A percentile compares a stretch with the other conserved stretches of the same genome.
phyloP scores from a whole-genome alignment of 2,888 invertebrate species.

The Julus scanicus region DNA sequence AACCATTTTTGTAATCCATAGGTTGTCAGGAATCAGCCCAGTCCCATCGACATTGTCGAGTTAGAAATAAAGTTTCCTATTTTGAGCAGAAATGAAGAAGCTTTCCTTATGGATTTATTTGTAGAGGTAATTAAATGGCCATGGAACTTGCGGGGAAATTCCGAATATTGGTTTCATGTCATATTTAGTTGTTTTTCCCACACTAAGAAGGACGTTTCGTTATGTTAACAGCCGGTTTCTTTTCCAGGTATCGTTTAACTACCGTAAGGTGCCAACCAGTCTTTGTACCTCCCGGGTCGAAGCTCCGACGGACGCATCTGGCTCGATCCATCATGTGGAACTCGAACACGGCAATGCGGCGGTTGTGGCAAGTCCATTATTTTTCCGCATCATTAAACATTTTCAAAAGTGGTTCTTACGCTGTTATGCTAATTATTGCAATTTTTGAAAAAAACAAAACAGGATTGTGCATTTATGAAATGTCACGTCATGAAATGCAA shows the following conservation, averaged over 20 bases:
- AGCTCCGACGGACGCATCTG: neutral
- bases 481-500: constrained; percentile 53
- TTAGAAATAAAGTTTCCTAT: constrained; percentile 55
- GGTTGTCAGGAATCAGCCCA: constrained; percentile 51
- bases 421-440: neutral
- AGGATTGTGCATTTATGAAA: constrained; percentile 54
- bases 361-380: constrained; percentile 43
- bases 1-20: constrained; percentile 9
- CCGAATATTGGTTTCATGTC: too few species aligned
- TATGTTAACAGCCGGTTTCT: neutral
- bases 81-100: neutral
- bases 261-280: neutral
- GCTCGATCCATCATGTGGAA: neutral
- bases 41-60: constrained; percentile 31
- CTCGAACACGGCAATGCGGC: constrained; percentile 50
- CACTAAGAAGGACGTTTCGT: too few species aligned
- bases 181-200: too few species aligned
- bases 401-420: too few species aligned
- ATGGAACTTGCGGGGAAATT: too few species aligned
- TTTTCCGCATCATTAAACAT: neutral
- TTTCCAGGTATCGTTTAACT: constrained; percentile 49
- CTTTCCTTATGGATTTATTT: constrained; percentile 36
- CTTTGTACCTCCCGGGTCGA: neutral
- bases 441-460: neutral
- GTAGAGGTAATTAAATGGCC: constrained; percentile 31